A percentile compares a stretch with the other conserved stretches of the same genome.
Conservation (phyloP, 2,113 vertebrate species). For the Pachyramphus minor region DNA sequence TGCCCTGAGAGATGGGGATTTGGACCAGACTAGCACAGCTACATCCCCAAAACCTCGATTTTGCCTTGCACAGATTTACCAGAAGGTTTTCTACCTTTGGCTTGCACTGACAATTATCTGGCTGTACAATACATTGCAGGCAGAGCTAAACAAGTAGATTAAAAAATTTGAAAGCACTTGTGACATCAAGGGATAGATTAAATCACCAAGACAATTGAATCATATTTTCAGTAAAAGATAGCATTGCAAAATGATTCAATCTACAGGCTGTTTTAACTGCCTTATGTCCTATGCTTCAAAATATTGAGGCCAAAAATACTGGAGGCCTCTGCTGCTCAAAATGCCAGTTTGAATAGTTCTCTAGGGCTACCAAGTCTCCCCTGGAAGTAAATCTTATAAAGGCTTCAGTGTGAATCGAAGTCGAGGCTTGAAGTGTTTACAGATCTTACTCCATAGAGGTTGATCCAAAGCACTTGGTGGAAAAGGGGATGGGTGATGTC, state of each 20-base stretch:
- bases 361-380: background rate
- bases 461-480: background rate
- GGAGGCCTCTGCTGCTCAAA: background rate
- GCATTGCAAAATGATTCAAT: background rate
- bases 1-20: background rate
- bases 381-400: background rate
- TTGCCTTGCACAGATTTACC: background rate
- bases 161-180: background rate
- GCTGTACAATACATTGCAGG: background rate
- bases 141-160: background rate
- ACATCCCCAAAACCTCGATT: background rate
- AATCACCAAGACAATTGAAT: constrained; percentile 12
- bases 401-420: background rate
- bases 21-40: background rate
- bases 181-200: background rate
- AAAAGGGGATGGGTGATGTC: background rate
- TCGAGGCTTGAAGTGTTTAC: background rate
- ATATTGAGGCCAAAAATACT: background rate
- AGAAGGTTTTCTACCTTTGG: background rate
- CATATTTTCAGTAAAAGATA: background rate
- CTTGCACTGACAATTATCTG: background rate
- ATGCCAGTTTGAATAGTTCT: background rate
- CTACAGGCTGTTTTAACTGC: background rate
- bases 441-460: background rate
- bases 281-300: background rate